Percentiles rank a stretch among this genome's conserved stretches.
phyloP scores from a whole-genome alignment of 2,888 invertebrate species.

The Lochmaea crataegi region DNA sequence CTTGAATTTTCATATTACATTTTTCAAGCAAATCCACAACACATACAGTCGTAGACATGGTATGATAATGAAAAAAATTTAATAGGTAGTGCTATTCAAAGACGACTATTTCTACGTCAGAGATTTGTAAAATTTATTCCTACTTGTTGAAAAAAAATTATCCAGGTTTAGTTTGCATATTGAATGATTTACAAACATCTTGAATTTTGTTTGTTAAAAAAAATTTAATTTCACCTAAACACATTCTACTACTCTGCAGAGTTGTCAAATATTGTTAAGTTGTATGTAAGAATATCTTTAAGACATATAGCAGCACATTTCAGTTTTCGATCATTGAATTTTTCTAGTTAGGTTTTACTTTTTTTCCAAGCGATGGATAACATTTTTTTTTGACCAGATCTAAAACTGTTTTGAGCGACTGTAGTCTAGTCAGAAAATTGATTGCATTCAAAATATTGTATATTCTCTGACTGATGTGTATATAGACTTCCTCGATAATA shows the following conservation, averaged over 20 bases:
- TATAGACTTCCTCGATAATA: conserved; percentile 48
- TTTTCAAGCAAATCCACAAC: too few relatives aligned
- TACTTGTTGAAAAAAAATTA: too few relatives aligned
- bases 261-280: conserved; percentile 62
- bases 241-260: conserved; percentile 45
- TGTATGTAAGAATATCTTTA: conserved; percentile 59
- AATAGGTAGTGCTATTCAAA: too few relatives aligned
- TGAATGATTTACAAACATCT: neutral
- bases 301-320: conserved; percentile 62
- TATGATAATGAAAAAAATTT: too few relatives aligned
- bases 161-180: too few relatives aligned
- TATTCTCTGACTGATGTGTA: conserved; percentile 55
- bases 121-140: too few relatives aligned
- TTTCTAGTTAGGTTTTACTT: conserved; percentile 22
- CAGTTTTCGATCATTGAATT: conserved; percentile 57
- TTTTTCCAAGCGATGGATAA: neutral
- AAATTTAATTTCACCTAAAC: conserved; percentile 5
- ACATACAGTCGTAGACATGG: too few relatives aligned
- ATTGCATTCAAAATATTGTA: conserved; percentile 60
- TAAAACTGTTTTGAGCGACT: conserved; percentile 62
- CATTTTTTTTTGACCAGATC: conserved; percentile 48
- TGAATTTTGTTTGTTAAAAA: neutral
- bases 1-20: too few relatives aligned
- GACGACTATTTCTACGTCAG: too few relatives aligned
- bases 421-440: conserved; percentile 60